Conservation (phyloP, 2,888 invertebrate genomes). For the Copidosoma aretas region DNA sequence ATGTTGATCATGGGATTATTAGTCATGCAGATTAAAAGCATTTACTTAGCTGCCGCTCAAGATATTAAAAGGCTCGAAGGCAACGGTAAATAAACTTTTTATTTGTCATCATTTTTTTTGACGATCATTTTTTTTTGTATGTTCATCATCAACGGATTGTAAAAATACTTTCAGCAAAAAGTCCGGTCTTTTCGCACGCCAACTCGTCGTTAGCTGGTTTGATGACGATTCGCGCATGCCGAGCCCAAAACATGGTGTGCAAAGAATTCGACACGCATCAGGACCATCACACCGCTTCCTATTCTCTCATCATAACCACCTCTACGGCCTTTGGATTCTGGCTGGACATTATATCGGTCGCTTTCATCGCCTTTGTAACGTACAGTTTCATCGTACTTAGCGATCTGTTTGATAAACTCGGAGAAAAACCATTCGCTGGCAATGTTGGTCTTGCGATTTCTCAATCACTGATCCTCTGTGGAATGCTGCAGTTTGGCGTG, state of each 20-base stretch:
- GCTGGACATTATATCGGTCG: constrained; percentile 70
- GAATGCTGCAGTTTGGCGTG: constrained; percentile 80
- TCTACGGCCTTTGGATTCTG: constrained; percentile 73
- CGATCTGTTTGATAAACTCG: not conserved
- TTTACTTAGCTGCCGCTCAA: constrained; percentile 77
- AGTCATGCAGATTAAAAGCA: constrained; percentile 70
- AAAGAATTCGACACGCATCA: constrained; percentile 79
- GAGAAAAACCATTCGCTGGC: constrained; percentile 62
- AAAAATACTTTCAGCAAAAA: constrained; percentile 62
- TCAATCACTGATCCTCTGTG: constrained; percentile 76
- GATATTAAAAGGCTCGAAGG: constrained; percentile 74
- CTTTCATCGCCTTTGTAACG: constrained; percentile 65
- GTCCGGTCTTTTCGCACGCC: constrained; percentile 91
- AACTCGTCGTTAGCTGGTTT: constrained; percentile 85
- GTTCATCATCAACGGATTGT: not conserved
- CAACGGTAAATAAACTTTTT: constrained; percentile 57
- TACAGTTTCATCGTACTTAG: constrained; percentile 30
- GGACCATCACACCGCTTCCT: constrained; percentile 73
- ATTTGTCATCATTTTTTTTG: not conserved
- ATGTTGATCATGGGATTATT: constrained; percentile 70
- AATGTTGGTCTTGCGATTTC: constrained; percentile 77
- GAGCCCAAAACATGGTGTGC: constrained; percentile 75
- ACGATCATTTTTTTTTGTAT: not conserved
- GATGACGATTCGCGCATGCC: constrained; percentile 83
- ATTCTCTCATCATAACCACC: constrained; percentile 68